phyloP scores from a whole-genome alignment of 2,113 vertebrate species.

The Atherinomorus stipes region DNA sequence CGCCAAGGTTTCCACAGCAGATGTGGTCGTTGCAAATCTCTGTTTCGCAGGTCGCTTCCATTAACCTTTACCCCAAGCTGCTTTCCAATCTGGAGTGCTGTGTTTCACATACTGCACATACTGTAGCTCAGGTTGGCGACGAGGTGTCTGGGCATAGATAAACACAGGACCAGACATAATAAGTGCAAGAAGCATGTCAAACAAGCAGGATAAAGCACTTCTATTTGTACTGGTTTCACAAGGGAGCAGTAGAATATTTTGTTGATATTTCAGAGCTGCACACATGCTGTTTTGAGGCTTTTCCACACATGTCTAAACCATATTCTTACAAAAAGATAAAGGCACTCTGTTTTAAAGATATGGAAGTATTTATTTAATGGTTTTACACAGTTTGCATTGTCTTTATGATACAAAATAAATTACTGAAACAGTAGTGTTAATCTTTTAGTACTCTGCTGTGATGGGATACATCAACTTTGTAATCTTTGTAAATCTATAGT shows the following conservation, averaged over 20 bases:
- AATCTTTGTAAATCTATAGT: too few species aligned
- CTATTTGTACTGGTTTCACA: conserved; percentile 21
- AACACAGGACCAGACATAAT: conserved; percentile 51
- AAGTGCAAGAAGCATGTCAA: conserved; percentile 44
- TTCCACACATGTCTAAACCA: too few species aligned
- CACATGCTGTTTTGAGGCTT: too few species aligned
- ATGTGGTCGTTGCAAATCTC: conserved; percentile 54
- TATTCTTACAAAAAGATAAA: too few species aligned
- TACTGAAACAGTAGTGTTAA: too few species aligned
- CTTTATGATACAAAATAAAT: too few species aligned
- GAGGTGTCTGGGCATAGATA: conserved; percentile 46
- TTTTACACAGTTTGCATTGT: too few species aligned
- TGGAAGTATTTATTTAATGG: neutral
- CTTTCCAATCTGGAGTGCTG: conserved; percentile 79
- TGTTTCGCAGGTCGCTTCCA: conserved; percentile 68
- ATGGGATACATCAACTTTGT: too few species aligned
- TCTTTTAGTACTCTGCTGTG: too few species aligned
- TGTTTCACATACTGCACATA: conserved; percentile 57
- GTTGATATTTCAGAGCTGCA: neutral
- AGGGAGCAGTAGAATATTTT: neutral
- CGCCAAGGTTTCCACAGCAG: conserved; percentile 52
- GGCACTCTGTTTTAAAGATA: neutral
- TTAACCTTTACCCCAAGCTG: conserved; percentile 83
- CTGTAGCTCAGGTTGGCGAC: conserved; percentile 48
- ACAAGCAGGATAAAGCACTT: conserved; percentile 46